Evolutionary conservation across 2,888 invertebrate genomes (phyloP), one percentile per base, ranked within the genome.

Genomic region (Thymelicus lineola): DNA sequence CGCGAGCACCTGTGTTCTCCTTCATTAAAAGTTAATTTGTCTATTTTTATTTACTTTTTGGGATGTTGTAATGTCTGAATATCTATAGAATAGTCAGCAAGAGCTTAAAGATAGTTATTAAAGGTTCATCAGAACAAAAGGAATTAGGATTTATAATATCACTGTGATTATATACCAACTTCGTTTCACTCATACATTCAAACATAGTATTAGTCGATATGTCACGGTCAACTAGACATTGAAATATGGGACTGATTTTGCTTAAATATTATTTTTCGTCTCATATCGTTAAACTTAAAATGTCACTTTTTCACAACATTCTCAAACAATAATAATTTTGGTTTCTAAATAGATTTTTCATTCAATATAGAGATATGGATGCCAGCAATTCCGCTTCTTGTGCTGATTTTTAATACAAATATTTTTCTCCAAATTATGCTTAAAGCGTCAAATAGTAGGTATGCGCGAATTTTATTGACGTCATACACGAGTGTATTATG

Each of bases 171-270:
- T 15, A 50, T 7, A 17, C 17, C 7, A 50, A 28, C 28, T 28
- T 28, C 5, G 28, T 28, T 28, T 5, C 3, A 28, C 28, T 28
- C 42, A 4, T 42, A 12, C 4, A 42, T n/a, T n/a, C 38, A 38
- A 48, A 48, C 15, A 48, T 48, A 5, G 7, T 5, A 48, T 0
- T 38, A 38, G 46, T 15, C 48, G 15, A 66, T 72, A 74, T 72
- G 72, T 74, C 75, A 79, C 60, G 80, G 80, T 66, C 71, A 75
- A 76, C 75, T 36, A 62, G 75, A 72, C 66, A 58, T 72, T 76
- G 75, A 76, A 74, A 75, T 77, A 75, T 75, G 57, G 58, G 28
- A 50, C 58, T 28, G 60, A 62, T 67, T 67, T 50, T 15, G 17
- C 50, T 50, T 15, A 50, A 17, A 50, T 50, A 7, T 20, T 20